These are phyloP conservation scores for Probosciger aterrimus DNA, from an alignment of 2,113 vertebrate species.

Conservation along the genomic window DNA sequence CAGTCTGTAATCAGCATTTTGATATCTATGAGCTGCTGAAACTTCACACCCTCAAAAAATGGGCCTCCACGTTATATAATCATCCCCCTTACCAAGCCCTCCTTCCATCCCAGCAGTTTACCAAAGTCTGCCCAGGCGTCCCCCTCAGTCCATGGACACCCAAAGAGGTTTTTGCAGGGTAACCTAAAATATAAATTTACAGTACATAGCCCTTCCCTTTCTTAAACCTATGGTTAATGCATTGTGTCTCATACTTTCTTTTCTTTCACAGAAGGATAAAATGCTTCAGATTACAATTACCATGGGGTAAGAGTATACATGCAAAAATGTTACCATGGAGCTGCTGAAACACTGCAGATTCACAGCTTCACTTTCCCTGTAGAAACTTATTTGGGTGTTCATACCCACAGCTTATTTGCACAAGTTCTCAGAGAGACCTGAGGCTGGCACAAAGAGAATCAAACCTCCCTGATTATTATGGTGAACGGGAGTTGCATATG, in stretches of 20 bases:
- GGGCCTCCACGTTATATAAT: neutral
- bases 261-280: neutral
- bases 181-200: neutral
- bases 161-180: neutral
- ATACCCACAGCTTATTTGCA: slow-evolving; percentile 26
- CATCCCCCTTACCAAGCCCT: neutral
- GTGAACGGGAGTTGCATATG: slow-evolving; percentile 31
- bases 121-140: neutral
- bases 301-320: neutral
- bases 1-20: neutral
- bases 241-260: neutral
- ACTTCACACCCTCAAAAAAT: neutral
- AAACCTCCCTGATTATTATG: slow-evolving; percentile 20
- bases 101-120: neutral
- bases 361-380: neutral
- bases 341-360: neutral
- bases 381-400: neutral
- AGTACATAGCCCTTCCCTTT: neutral
- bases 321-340: slow-evolving; percentile 50
- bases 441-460: neutral
- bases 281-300: slow-evolving; percentile 21
- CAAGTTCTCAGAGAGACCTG: neutral
- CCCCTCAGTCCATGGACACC: neutral
- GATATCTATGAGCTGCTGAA: neutral
- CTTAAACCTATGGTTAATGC: neutral